Base-by-base conservation (phyloP, 2,888 invertebrate genomes). In the Tupiocoris notatus region DNA sequence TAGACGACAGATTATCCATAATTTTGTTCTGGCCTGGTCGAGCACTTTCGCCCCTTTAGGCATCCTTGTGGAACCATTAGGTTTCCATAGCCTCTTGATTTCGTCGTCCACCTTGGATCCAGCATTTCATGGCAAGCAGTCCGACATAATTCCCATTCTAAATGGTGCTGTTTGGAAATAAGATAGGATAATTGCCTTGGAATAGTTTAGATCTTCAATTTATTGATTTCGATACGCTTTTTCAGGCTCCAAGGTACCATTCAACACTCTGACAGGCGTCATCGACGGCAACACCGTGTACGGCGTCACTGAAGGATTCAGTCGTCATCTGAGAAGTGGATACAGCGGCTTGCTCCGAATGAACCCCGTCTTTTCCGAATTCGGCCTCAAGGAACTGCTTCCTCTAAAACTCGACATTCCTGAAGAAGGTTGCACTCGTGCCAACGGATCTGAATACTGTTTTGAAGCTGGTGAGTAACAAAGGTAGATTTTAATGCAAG, bases 281-380 rank as follows among this genome's bases (percentile, higher is more conserved):
- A 87, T 96, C 59, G 95, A 96, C 84, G 95, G 91, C 67, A 95
- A 95, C 83, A 95, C 95, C 0, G 91, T 96, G 0, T 96, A 96
- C 82, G 95, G 95, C 62, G 92, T 94, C 3, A 92, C 90, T 70
- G 94, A 95, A 82, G 88, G 90, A 81, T 93, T 93, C 83, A 24
- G 7, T 67, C 80, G 94, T 80, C 93, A 93, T 83, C 86, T 95
- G 21, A 89, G 95, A 79, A 89, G 91, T 7, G 94, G 94, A 20
- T 92, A 90, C 81, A 92, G 91, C 16, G 95, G 95, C 70, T 85
- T 93, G n/a, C 83, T 95, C 81, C 88, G 94, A 20, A 95, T 95
- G 94, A 94, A 95, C 84, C 93, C 94, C 12, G 93, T 92, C 0
- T 95, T 95, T 85, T 88, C 90, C 79, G 92, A 94, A 82, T 94